phyloP scores from a whole-genome alignment of 2,888 invertebrate species.

The Aleiodes alternator region DNA sequence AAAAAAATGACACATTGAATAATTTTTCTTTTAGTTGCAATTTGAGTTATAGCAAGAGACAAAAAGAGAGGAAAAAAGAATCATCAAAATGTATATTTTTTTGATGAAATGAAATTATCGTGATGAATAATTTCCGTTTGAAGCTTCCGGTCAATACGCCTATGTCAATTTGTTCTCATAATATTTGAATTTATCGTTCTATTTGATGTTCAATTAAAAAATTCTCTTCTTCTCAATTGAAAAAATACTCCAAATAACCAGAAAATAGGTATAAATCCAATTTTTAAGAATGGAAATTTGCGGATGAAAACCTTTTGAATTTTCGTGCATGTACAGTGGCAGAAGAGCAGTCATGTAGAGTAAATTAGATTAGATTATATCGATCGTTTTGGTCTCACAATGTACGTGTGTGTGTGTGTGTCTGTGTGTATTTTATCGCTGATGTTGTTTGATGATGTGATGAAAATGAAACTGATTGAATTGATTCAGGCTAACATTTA shows the following conservation, averaged over 20 bases:
- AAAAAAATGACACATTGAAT: no score
- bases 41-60: no score
- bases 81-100: not conserved
- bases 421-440: not conserved
- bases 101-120: not conserved
- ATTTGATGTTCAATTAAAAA: not conserved
- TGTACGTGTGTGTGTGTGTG: not conserved
- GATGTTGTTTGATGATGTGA: slow-evolving; percentile 21
- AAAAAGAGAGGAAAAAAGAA: no score
- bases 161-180: slow-evolving; percentile 1
- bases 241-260: not conserved
- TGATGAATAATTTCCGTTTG: slow-evolving; percentile 52
- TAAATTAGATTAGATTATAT: slow-evolving; percentile 14
- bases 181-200: not conserved
- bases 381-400: not conserved
- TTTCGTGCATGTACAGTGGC: not conserved
- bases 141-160: slow-evolving; percentile 14
- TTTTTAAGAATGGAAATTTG: not conserved
- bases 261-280: not conserved
- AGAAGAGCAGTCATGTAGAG: not conserved
- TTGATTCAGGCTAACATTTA: no score
- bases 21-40: no score
- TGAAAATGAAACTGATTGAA: not conserved
- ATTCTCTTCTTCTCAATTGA: not conserved
- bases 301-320: not conserved